Percentiles rank a stretch among this genome's conserved stretches.
Evolutionary conservation across 1,140 invertebrate genomes (phyloP).

Genomic region (Hylaeus anthracinus): DNA sequence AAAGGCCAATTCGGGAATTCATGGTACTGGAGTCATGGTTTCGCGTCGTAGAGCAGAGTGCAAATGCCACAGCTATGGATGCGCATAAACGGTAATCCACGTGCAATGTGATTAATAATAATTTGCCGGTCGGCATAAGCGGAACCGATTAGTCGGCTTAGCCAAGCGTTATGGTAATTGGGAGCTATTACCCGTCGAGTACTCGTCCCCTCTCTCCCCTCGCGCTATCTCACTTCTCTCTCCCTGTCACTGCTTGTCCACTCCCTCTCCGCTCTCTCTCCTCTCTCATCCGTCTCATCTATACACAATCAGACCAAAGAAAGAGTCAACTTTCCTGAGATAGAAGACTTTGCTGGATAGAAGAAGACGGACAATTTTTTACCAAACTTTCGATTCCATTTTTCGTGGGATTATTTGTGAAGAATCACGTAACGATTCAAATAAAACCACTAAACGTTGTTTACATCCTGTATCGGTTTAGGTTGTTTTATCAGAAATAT

Average conservation of each 20-base stretch:
- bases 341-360: too few relatives aligned
- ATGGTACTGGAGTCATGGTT: not conserved
- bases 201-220: not conserved
- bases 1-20: constrained; percentile 34
- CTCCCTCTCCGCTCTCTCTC: not conserved
- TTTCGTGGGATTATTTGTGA: too few relatives aligned
- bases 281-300: not conserved
- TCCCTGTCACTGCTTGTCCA: not conserved
- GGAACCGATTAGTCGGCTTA: constrained; percentile 76
- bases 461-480: too few relatives aligned
- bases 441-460: not conserved
- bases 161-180: constrained; percentile 75
- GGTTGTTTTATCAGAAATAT: too few relatives aligned
- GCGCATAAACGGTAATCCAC: constrained; percentile 68
- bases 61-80: constrained; percentile 59
- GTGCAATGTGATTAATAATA: constrained; percentile 77
- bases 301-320: not conserved
- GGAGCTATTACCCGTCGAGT: constrained; percentile 69
- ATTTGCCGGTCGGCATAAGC: constrained; percentile 75
- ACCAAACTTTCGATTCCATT: too few relatives aligned
- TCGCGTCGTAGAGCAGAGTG: constrained; percentile 40
- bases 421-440: too few relatives aligned
- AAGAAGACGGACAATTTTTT: too few relatives aligned
- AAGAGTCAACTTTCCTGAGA: too few relatives aligned
- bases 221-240: constrained; percentile 5